These are phyloP conservation scores for Dipodomys ordii DNA, from an alignment of 2,113 vertebrate genomes.

Conservation along the genomic window DNA sequence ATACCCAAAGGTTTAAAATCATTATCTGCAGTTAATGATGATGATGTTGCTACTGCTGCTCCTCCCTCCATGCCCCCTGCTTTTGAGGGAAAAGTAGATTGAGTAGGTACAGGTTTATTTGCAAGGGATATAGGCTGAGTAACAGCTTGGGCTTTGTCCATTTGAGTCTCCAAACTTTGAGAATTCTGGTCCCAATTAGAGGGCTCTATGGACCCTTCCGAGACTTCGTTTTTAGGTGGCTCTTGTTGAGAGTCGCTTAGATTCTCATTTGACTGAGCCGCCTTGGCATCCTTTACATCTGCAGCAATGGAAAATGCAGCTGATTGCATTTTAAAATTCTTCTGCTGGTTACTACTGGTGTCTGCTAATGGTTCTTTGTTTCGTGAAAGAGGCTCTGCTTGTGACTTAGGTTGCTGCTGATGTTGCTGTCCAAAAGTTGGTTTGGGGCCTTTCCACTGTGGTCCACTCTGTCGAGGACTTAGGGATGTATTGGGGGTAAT, in stretches of 20 bases:
- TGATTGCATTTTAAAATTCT: conserved; percentile 82
- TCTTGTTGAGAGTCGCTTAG: conserved; percentile 84
- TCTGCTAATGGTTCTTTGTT: conserved; percentile 87
- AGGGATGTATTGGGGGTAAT: conserved; percentile 84
- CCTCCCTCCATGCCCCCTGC: conserved; percentile 72
- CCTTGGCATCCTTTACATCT: conserved; percentile 79
- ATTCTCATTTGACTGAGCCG: conserved; percentile 82
- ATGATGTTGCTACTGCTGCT: conserved; percentile 63
- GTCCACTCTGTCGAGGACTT: conserved; percentile 85
- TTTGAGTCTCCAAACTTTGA: conserved; percentile 85
- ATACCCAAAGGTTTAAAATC: conserved; percentile 82
- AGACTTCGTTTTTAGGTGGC: conserved; percentile 84
- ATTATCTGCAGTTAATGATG: conserved; percentile 81
- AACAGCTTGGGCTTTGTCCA: conserved; percentile 86
- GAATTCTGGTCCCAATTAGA: conserved; percentile 88
- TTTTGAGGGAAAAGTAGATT: conserved; percentile 81
- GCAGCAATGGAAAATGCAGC: conserved; percentile 76
- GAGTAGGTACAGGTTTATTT: conserved; percentile 82
- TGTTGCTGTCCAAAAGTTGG: conserved; percentile 86
- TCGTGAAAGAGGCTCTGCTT: conserved; percentile 85
- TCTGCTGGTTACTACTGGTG: conserved; percentile 80
- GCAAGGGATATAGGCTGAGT: conserved; percentile 80
- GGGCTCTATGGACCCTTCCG: conserved; percentile 83
- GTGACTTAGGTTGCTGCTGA: conserved; percentile 82
- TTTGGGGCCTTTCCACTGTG: conserved; percentile 86